Evolutionary conservation across 2,113 vertebrate species (phyloP).

Genomic region (Anseranas semipalmata): DNA sequence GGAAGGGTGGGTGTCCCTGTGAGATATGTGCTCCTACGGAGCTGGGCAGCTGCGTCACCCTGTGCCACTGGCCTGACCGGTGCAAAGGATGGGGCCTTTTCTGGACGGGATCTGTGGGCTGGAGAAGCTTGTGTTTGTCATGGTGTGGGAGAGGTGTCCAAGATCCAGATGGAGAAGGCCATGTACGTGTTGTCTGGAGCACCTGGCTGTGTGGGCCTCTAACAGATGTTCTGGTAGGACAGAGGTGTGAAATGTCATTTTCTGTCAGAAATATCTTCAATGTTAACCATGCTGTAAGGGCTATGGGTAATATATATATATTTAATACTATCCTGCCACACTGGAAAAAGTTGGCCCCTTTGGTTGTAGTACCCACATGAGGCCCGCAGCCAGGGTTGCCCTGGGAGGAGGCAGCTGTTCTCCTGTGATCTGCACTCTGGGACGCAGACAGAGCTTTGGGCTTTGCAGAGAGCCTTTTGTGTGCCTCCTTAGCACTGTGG

Average conservation of each 20-base stretch:
- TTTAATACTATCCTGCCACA: background rate
- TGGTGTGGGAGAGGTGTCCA: background rate
- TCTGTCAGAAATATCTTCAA: background rate
- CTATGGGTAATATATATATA: background rate
- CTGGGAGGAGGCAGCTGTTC: background rate
- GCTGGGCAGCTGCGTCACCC: background rate
- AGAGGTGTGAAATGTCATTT: background rate
- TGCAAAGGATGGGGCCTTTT: background rate
- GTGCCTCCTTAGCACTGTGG: background rate
- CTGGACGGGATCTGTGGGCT: background rate
- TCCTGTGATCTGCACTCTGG: background rate
- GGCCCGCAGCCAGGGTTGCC: background rate
- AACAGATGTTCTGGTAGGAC: background rate
- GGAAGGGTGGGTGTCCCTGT: background rate
- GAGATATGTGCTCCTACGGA: accelerated
- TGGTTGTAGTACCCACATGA: background rate
- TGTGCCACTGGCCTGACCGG: background rate
- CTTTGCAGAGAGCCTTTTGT: background rate
- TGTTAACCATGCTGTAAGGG: background rate
- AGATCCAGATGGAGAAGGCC: background rate
- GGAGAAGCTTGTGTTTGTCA: background rate
- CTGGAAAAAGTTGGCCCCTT: background rate
- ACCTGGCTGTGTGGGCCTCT: background rate
- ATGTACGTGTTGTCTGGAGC: background rate
- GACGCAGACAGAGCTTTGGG: background rate